Conservation (phyloP, 2,888 invertebrate species). For the Ophonus ardosiacus region DNA sequence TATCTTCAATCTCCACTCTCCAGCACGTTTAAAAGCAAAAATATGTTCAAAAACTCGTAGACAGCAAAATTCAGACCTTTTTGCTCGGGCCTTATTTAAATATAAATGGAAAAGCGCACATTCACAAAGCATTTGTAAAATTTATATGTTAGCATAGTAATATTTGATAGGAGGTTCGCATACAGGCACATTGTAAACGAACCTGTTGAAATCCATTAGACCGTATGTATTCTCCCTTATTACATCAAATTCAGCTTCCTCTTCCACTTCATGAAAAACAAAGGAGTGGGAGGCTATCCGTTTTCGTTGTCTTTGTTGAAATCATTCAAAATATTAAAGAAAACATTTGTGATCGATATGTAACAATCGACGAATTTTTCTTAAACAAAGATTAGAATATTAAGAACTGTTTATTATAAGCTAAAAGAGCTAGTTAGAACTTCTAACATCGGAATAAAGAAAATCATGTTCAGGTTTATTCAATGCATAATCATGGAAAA, state of each 20-base stretch:
- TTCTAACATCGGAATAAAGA: no score
- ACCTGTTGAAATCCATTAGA: constrained; percentile 11
- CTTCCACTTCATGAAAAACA: neutral
- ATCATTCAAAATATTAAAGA: no score
- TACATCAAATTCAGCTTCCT: constrained; percentile 14
- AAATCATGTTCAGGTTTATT: no score
- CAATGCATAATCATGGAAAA: no score
- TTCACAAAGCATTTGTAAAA: neutral
- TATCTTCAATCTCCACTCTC: neutral
- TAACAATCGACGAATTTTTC: no score
- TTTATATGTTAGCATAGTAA: constrained; percentile 32
- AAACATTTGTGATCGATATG: no score
- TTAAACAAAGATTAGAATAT: no score
- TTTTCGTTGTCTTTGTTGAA: neutral
- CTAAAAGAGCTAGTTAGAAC: no score
- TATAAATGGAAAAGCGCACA: constrained; percentile 17
- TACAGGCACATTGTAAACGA: neutral
- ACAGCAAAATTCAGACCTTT: neutral
- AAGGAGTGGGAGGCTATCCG: neutral
- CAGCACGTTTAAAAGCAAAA: constrained; percentile 10
- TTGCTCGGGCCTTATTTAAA: constrained; percentile 2
- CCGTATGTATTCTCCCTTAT: neutral
- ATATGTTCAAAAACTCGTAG: constrained; percentile 10
- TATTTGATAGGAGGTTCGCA: constrained; percentile 21
- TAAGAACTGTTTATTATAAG: no score